Conservation (phyloP, 2,113 vertebrate species). For the Peromyscus californicus region DNA sequence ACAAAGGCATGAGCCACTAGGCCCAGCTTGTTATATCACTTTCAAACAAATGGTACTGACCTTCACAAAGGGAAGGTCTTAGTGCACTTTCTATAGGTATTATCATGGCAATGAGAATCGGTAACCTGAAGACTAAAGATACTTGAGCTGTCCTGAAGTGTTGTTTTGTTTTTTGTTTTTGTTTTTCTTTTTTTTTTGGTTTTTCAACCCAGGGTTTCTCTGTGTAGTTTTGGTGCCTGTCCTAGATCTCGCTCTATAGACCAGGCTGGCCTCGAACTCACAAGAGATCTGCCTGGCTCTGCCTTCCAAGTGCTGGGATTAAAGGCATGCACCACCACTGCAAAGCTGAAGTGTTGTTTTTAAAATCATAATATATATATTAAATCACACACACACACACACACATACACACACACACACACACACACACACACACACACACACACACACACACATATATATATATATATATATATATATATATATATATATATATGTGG, state of each 20-base stretch:
- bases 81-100: not conserved
- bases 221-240: no score
- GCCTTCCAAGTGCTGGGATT: no score
- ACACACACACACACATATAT: no score
- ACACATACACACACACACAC: no score
- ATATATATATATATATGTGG: not conserved
- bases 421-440: no score
- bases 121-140: not conserved
- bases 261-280: no score
- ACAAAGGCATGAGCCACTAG: not conserved
- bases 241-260: no score
- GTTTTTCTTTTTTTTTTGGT: not conserved
- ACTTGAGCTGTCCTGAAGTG: not conserved
- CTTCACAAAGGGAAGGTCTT: slow-evolving; percentile 29
- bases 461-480: no score
- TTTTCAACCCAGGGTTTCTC: no score
- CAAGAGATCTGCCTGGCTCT: no score
- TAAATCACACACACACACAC: no score
- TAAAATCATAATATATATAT: not conserved
- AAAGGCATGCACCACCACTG: no score
- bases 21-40: not conserved
- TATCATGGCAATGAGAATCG: not conserved
- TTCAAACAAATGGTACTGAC: not conserved
- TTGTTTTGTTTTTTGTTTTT: not conserved
- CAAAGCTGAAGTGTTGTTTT: not conserved